A percentile compares a stretch with the other conserved stretches of the same genome.
Evolutionary conservation across 2,113 vertebrate genomes (phyloP).

Genomic region (Carassius gibelio): DNA sequence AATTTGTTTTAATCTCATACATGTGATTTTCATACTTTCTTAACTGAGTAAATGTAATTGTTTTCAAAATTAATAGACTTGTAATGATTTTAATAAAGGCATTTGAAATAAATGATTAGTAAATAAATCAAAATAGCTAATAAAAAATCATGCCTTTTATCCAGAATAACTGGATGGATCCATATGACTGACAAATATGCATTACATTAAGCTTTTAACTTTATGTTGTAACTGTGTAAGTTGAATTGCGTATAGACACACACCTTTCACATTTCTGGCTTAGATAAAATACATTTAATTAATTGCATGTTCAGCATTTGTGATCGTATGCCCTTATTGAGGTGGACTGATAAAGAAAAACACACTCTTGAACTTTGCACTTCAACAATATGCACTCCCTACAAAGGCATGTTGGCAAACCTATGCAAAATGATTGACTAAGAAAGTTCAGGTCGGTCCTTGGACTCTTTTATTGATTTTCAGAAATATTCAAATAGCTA

Average conservation of each 20-base stretch:
- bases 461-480: not conserved
- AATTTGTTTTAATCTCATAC: too few relatives aligned
- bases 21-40: too few relatives aligned
- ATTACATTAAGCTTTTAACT: not conserved
- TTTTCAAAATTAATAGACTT: too few relatives aligned
- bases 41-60: too few relatives aligned
- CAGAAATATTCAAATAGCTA: not conserved
- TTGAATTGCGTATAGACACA: not conserved
- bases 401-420: not conserved
- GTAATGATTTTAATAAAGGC: not conserved
- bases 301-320: not conserved
- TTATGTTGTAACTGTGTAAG: not conserved
- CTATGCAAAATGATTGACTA: not conserved
- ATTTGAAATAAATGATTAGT: not conserved
- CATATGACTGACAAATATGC: not conserved
- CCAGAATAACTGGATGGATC: not conserved
- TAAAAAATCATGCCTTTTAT: not conserved
- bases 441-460: not conserved
- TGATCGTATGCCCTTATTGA: not conserved
- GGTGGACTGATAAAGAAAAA: not conserved
- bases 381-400: not conserved
- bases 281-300: not conserved
- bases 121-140: not conserved
- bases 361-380: not conserved
- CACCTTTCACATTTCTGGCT: not conserved